Conservation (phyloP, 2,113 vertebrate species). For the Aphyosemion australe region DNA sequence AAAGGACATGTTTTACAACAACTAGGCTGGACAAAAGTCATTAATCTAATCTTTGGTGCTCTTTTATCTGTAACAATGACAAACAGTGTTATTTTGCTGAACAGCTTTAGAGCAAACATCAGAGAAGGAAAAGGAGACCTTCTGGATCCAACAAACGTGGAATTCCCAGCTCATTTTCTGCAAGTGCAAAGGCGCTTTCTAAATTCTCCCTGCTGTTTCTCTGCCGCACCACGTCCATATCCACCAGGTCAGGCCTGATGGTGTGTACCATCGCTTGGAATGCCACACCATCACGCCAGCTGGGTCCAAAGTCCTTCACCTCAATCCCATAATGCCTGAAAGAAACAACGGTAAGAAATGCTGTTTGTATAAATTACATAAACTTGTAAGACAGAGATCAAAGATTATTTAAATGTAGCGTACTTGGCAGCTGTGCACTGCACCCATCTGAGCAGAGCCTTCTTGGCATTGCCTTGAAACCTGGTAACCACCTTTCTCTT, state of each 20-base stretch:
- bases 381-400: no score
- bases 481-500: conserved; percentile 91
- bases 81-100: neutral
- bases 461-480: conserved; percentile 92
- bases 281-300: conserved; percentile 92
- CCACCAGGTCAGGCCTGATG: conserved; percentile 92
- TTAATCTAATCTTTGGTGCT: neutral
- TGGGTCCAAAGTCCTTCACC: conserved; percentile 94
- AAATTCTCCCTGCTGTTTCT: conserved; percentile 90
- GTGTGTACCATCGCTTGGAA: conserved; percentile 93
- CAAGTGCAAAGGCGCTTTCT: conserved; percentile 90
- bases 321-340: conserved; percentile 87
- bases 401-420: conserved; percentile 38
- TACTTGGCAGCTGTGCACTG: conserved; percentile 91
- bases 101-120: neutral
- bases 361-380: neutral
- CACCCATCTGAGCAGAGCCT: conserved; percentile 92
- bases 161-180: conserved; percentile 92
- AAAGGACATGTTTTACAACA: neutral
- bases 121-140: conserved; percentile 75
- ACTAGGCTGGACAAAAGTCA: neutral
- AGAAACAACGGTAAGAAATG: neutral
- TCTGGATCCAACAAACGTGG: conserved; percentile 95
- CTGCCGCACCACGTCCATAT: conserved; percentile 86
- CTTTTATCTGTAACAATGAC: neutral